phyloP scores from a whole-genome alignment of 2,113 vertebrate species.

The Hypanus sabinus region DNA sequence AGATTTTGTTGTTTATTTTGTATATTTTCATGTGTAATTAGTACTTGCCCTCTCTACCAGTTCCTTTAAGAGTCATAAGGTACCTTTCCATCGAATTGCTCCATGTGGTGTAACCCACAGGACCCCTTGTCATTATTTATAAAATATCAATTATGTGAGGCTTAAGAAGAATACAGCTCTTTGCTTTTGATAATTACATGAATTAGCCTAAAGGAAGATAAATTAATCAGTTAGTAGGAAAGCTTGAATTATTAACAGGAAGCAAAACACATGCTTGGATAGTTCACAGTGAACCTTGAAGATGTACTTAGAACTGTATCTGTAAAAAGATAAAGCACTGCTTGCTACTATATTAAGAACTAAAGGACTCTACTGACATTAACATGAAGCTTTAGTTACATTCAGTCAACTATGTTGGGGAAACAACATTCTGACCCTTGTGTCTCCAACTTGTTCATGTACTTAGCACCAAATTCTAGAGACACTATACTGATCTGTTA shows the following conservation, averaged over 20 bases:
- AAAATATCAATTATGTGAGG: neutral
- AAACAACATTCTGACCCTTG: too few relatives aligned
- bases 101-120: neutral
- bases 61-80: neutral
- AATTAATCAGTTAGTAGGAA: neutral
- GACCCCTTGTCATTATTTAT: neutral
- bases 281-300: neutral
- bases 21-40: neutral
- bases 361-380: neutral
- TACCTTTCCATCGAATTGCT: neutral
- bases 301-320: neutral
- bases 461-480: too few relatives aligned
- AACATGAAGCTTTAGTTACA: too few relatives aligned
- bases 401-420: too few relatives aligned
- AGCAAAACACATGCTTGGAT: neutral
- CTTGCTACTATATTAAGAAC: neutral
- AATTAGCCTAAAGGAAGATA: constrained; percentile 5
- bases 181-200: neutral
- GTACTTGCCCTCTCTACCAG: too few relatives aligned
- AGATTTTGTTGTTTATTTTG: neutral
- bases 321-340: neutral
- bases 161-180: neutral
- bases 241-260: neutral
- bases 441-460: too few relatives aligned
- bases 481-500: too few relatives aligned